phyloP scores from a whole-genome alignment of 2,888 invertebrate species.

The Ganaspis brasiliensis region DNA sequence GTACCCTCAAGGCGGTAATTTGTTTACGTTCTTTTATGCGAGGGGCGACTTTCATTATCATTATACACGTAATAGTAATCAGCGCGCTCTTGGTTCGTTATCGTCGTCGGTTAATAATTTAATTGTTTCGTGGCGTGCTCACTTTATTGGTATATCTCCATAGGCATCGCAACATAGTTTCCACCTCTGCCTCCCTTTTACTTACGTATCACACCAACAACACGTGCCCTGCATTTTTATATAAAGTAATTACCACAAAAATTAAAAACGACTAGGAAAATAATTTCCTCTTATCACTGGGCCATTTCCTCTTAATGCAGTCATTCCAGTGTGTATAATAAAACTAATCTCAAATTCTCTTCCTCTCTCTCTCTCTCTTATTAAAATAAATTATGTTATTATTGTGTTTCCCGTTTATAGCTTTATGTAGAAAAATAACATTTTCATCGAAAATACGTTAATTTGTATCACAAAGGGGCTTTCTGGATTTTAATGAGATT shows the following conservation, averaged over 20 bases:
- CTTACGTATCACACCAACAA: not conserved
- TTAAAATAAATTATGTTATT: not conserved
- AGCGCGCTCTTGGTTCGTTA: constrained; percentile 75
- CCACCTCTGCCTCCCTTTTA: not conserved
- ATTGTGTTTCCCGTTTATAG: too few species aligned
- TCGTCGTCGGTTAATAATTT: constrained; percentile 79
- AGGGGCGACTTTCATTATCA: constrained; percentile 67
- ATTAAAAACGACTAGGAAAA: constrained; percentile 24
- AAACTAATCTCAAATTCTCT: too few species aligned
- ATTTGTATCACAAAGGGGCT: too few species aligned
- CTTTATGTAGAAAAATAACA: too few species aligned
- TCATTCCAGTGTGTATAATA: constrained; percentile 1
- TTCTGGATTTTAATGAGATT: too few species aligned
- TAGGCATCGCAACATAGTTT: constrained; percentile 69
- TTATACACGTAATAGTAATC: constrained; percentile 71
- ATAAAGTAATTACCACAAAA: not conserved
- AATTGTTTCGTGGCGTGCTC: constrained; percentile 79
- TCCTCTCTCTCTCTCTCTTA: not conserved
- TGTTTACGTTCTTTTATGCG: constrained; percentile 40
- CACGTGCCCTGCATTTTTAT: not conserved
- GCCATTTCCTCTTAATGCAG: not conserved
- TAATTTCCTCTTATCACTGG: not conserved
- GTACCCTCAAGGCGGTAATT: constrained; percentile 27
- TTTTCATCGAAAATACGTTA: too few species aligned
- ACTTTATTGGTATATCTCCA: constrained; percentile 77